Conservation (phyloP, 2,113 vertebrate genomes). For the Acanthisitta chloris region DNA sequence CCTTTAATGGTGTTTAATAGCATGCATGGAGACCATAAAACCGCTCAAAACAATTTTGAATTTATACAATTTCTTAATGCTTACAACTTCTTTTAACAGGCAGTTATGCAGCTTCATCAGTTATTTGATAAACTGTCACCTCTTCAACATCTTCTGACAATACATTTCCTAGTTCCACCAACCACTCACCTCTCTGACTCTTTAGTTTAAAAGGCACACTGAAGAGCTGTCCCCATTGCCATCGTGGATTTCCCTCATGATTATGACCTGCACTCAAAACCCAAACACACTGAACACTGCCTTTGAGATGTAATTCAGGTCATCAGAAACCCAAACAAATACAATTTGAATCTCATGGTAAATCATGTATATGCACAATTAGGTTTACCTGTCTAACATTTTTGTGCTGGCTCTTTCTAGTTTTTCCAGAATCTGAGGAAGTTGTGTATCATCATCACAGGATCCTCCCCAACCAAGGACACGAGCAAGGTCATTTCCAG, state of each 20-base stretch:
- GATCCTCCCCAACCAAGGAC: slow-evolving; percentile 96
- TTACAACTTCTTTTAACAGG: not conserved
- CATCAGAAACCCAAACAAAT: not conserved
- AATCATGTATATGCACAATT: not conserved
- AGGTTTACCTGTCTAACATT: slow-evolving; percentile 91
- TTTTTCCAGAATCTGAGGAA: slow-evolving; percentile 96
- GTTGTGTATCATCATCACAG: slow-evolving; percentile 93
- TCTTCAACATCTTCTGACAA: not conserved
- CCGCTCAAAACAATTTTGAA: not conserved
- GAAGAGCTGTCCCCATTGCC: not conserved
- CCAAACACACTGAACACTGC: not conserved
- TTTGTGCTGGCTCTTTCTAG: slow-evolving; percentile 96
- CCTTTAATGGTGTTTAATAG: not conserved
- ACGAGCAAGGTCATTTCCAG: slow-evolving; percentile 95
- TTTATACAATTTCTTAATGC: not conserved
- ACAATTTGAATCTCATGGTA: not conserved
- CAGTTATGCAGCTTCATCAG: not conserved
- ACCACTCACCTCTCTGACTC: not conserved
- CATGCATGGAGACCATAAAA: not conserved
- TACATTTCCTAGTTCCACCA: not conserved
- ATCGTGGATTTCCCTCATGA: not conserved
- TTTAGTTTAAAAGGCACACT: not conserved
- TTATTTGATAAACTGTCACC: not conserved
- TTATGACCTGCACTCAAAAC: not conserved
- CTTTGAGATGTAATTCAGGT: not conserved